A percentile compares a stretch with the other conserved stretches of the same genome.
Evolutionary conservation across 1,140 invertebrate species (phyloP).

Genomic region (Macrobrachium rosenbergii): DNA sequence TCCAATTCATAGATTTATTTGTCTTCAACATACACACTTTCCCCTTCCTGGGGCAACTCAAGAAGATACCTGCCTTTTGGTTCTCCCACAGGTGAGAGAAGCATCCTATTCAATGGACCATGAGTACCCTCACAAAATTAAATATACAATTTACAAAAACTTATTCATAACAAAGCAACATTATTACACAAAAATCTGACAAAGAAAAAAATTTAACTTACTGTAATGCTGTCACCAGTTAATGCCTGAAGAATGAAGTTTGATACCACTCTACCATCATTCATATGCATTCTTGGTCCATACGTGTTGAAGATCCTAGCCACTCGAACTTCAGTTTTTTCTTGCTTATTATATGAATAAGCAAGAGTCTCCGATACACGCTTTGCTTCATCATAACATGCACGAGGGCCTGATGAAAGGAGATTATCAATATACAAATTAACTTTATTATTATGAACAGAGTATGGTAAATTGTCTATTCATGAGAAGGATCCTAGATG

Average conservation of each 20-base stretch:
- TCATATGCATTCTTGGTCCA: conserved; percentile 99
- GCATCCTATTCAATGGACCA: too few species aligned
- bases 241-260: conserved; percentile 99
- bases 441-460: too few species aligned
- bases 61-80: too few species aligned
- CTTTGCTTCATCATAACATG: conserved; percentile 99
- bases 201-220: conserved; percentile 71
- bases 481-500: too few species aligned
- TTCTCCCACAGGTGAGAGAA: too few species aligned
- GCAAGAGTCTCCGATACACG: conserved; percentile 96
- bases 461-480: too few species aligned
- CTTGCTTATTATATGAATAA: conserved; percentile 97
- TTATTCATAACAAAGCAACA: neutral
- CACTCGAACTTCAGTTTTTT: conserved; percentile 93
- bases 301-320: conserved; percentile 99
- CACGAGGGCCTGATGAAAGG: conserved; percentile 75
- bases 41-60: too few species aligned
- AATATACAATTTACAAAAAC: neutral
- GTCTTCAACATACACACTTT: too few species aligned
- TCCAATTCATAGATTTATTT: too few species aligned
- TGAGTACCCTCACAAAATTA: neutral
- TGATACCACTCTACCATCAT: conserved; percentile 98
- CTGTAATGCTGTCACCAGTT: conserved; percentile 94
- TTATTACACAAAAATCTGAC: conserved; percentile 32
- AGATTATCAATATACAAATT: neutral